phyloP scores from a whole-genome alignment of 1,140 invertebrate species.

The Popillia japonica region DNA sequence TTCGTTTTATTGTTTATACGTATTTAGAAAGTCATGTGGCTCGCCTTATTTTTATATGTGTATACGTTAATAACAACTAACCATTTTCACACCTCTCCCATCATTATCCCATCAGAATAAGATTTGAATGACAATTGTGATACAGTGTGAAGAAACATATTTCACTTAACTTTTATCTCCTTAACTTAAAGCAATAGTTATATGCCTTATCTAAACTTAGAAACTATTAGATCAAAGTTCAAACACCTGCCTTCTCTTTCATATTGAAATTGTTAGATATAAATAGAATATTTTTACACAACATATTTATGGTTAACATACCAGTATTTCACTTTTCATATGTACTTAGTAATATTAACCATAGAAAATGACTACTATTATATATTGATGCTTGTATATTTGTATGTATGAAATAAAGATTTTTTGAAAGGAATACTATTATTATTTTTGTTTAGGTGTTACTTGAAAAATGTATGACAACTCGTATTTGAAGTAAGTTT shows the following conservation, averaged over 20 bases:
- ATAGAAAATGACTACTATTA: conserved; percentile 10
- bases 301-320: conserved; percentile 25
- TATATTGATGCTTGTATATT: conserved; percentile 37
- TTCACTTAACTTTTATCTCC: background rate
- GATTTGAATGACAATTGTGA: conserved; percentile 3
- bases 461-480: background rate
- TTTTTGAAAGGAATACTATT: background rate
- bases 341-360: conserved; percentile 37
- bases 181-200: conserved; percentile 20
- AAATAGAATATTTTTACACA: conserved; percentile 36
- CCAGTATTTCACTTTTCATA: conserved; percentile 27
- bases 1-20: background rate
- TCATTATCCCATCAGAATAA: background rate
- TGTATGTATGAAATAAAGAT: conserved; percentile 34
- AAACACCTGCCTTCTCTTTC: conserved; percentile 20
- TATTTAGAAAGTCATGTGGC: background rate
- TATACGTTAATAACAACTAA: background rate
- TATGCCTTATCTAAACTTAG: conserved; percentile 33
- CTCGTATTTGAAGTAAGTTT: no score
- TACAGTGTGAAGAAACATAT: background rate
- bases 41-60: background rate
- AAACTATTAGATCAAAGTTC: conserved; percentile 30
- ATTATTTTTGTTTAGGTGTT: no score
- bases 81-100: background rate
- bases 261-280: conserved; percentile 21